Percentiles rank a stretch among this genome's conserved stretches.
These are phyloP conservation scores for Caenorhabditis imperialis DNA, from an alignment of 2,888 invertebrate genomes.

Conservation along the genomic window DNA sequence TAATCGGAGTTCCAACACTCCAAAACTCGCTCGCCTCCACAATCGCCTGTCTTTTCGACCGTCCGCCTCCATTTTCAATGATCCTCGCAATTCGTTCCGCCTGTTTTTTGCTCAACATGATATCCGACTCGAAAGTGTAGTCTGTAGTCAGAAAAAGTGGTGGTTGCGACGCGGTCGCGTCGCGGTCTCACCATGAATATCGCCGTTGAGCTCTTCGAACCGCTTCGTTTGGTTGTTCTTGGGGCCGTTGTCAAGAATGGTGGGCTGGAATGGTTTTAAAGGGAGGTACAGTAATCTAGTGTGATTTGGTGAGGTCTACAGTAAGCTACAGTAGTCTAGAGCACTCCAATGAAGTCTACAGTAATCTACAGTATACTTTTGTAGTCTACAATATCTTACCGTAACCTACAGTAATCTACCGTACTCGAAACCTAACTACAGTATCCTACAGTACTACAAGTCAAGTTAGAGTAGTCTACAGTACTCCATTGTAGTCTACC, in stretches of 20 bases:
- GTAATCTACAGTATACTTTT: no score
- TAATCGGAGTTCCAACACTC: slow-evolving; percentile 32
- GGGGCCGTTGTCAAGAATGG: slow-evolving; percentile 1
- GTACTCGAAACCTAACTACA: no score
- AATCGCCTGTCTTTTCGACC: slow-evolving; percentile 53
- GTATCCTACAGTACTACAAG: no score
- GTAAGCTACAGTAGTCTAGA: no score
- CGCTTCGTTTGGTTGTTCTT: slow-evolving; percentile 9
- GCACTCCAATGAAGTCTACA: no score
- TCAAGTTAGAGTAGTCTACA: no score
- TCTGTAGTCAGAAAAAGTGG: slow-evolving; percentile 16
- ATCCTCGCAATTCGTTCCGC: slow-evolving; percentile 25
- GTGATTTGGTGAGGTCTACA: no score
- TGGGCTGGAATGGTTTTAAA: no score
- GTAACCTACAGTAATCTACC: no score
- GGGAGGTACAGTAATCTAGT: no score
- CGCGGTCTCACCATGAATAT: slow-evolving; percentile 24
- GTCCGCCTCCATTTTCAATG: slow-evolving; percentile 26
- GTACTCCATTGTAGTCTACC: no score
- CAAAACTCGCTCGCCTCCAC: slow-evolving; percentile 39
- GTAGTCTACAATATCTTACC: no score
- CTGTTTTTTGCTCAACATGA: slow-evolving; percentile 46
- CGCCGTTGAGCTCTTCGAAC: slow-evolving; percentile 14
- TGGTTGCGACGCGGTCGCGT: neutral
- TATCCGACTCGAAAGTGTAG: slow-evolving; percentile 53